Percentiles rank a stretch among this genome's conserved stretches.
phyloP scores from a whole-genome alignment of 2,797 vertebrate genomes.

The Danio jaintianensis region DNA sequence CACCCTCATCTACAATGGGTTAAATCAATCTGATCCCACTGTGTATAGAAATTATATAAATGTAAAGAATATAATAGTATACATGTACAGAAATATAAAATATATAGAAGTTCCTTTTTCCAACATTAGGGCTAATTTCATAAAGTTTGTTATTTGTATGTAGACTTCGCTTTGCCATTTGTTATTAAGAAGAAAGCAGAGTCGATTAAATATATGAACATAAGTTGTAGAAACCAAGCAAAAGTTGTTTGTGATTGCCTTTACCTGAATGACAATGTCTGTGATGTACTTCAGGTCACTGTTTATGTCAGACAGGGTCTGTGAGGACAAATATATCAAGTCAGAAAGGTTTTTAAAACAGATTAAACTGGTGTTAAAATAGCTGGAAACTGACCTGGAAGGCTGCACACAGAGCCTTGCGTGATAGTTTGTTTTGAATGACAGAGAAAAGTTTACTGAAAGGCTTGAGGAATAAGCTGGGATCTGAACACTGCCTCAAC shows the following conservation, averaged over 20 bases:
- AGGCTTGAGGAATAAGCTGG: conserved; percentile 85
- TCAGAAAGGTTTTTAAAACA: background rate
- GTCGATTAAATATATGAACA: background rate
- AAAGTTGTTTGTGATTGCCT: background rate
- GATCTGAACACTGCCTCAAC: conserved; percentile 83
- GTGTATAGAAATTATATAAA: no score
- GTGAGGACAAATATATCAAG: conserved; percentile 57
- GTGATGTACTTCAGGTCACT: conserved; percentile 85
- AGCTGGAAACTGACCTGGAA: conserved; percentile 84
- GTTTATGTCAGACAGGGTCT: conserved; percentile 91
- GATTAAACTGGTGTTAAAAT: background rate
- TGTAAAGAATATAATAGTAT: no score
- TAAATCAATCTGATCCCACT: no score
- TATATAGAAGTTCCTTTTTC: no score
- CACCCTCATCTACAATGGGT: no score
- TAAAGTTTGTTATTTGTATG: no score
- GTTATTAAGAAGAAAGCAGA: background rate
- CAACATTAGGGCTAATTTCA: no score
- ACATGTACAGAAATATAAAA: no score
- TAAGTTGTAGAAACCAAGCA: background rate
- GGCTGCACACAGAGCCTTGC: conserved; percentile 85
- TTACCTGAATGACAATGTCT: conserved; percentile 86
- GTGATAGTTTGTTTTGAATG: conserved; percentile 87
- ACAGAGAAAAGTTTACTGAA: conserved; percentile 89
- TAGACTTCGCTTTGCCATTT: no score